These are phyloP conservation scores for Oikopleura dioica DNA, from an alignment of 23 tunicate species.

Conservation along the genomic window DNA sequence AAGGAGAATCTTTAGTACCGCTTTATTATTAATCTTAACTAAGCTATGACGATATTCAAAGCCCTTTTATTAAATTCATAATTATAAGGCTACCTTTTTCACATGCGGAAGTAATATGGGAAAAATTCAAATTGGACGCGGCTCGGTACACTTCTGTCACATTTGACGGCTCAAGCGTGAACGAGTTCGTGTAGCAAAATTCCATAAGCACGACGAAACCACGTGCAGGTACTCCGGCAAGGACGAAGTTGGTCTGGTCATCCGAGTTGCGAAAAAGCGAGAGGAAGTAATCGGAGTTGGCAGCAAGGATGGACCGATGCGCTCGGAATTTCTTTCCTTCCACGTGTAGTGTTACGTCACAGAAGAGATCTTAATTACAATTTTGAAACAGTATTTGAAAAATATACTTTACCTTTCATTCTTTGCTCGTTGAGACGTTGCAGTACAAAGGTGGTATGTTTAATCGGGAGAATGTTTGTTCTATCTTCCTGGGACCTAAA, in stretches of 20 bases:
- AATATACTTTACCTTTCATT: constrained; percentile 14
- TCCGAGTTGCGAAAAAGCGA: constrained; percentile 26
- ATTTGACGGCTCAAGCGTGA: constrained; percentile 18
- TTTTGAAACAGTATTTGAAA: not conserved
- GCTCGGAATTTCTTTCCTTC: constrained; percentile 30
- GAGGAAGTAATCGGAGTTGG: constrained; percentile 32
- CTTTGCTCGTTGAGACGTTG: constrained; percentile 34
- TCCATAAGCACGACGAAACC: constrained; percentile 36
- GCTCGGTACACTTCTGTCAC: constrained; percentile 37
- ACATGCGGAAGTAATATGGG: constrained; percentile 15
- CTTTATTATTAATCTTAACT: too few relatives aligned
- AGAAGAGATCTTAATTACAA: constrained; percentile 19
- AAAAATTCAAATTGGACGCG: constrained; percentile 22
- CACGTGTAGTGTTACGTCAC: constrained; percentile 26
- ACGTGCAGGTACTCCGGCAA: constrained; percentile 33
- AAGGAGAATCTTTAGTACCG: too few relatives aligned
- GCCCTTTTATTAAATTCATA: not conserved
- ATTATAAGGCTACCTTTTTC: not conserved
- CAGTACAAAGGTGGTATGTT: constrained; percentile 34
- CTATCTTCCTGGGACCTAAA: constrained; percentile 18
- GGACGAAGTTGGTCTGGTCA: constrained; percentile 29
- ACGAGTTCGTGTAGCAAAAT: constrained; percentile 25
- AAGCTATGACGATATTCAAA: not conserved
- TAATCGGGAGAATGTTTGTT: constrained; percentile 28
- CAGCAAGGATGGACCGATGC: constrained; percentile 31